Base-by-base conservation (phyloP, 2,888 invertebrate species). In the Macaria notata region DNA sequence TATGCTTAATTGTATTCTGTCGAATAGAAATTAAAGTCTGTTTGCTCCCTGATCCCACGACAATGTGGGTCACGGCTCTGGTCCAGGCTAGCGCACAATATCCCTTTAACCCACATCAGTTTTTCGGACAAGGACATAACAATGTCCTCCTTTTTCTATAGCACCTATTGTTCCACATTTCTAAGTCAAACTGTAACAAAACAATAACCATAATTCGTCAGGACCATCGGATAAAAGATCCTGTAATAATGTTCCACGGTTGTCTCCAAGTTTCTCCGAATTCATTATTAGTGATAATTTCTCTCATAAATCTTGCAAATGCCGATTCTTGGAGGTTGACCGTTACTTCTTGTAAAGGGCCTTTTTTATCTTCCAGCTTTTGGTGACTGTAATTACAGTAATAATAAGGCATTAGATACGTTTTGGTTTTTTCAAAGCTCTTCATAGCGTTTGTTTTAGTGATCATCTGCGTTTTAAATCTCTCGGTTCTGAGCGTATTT, bases 31-130 rank as follows among this genome's bases (percentile, higher is more conserved):
- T 83, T 72, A 75, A 76, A 76, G 79, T 83, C 66, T 79, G 68
- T 75, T 78, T 83, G 82, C 81, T 84, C 83, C 79, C 74, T 86
- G 88, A 86, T 84, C 83, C 73, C 60, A 66, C 64, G 63, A 86
- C 79, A 84, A 85, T 84, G 59, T 85, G 78, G 88, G 86, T 87
- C 86, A 86, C 64, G 78, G 74, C 59, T 72, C 70, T 63, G 54
- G 42, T 60, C 65, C 51, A 63, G 60, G 60, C 62, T 63, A 66
- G 65, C 69, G 62, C 61, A 71, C 54, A 63, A 71, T 66, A 67
- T 70, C 65, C 64, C 31, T 66, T 67, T 71, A 75, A 62, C 68
- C 68, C 56, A 67, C 56, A 67, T 70, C 62, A 61, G 53, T 56
- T 55, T 58, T 67, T 62, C 62, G 61, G 59, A 61, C 61, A 59